These are phyloP conservation scores for Theretra japonica DNA, from an alignment of 2,888 invertebrate genomes.

Conservation along the genomic window DNA sequence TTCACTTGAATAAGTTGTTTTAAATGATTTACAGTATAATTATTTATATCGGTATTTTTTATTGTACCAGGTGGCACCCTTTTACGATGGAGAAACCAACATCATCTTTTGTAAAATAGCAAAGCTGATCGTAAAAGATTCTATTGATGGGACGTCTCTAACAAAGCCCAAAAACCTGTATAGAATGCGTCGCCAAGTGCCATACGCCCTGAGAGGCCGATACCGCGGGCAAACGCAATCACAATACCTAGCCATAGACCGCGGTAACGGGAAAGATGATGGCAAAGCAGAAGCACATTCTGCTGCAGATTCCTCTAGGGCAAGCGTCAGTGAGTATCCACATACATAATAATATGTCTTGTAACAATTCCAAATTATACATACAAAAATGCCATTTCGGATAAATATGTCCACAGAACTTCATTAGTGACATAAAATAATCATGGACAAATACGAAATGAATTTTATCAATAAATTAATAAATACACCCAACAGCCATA, in stretches of 20 bases:
- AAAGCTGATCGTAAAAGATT: constrained; percentile 37
- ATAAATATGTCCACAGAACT: too few species aligned
- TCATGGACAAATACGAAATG: too few species aligned
- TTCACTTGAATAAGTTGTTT: too few species aligned
- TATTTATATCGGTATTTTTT: constrained; percentile 7
- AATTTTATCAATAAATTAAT: too few species aligned
- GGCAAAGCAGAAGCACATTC: constrained; percentile 94
- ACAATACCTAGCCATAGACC: constrained; percentile 88
- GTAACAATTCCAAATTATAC: too few species aligned
- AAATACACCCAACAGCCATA: too few species aligned
- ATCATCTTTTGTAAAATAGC: constrained; percentile 53
- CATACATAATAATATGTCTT: constrained; percentile 2
- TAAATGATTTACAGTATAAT: background rate
- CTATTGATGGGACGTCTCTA: constrained; percentile 17
- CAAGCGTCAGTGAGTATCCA: constrained; percentile 88
- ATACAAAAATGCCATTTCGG: too few species aligned
- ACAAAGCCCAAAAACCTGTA: background rate
- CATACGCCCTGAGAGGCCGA: constrained; percentile 67
- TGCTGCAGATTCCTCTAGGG: constrained; percentile 88
- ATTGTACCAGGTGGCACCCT: constrained; percentile 56
- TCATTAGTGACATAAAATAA: too few species aligned
- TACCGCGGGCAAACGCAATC: constrained; percentile 93
- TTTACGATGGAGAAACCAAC: constrained; percentile 39
- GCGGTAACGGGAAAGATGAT: constrained; percentile 83
- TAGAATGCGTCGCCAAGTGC: constrained; percentile 59